Base-by-base conservation (phyloP, 2,113 vertebrate species). In the Harpagus bidentatus region DNA sequence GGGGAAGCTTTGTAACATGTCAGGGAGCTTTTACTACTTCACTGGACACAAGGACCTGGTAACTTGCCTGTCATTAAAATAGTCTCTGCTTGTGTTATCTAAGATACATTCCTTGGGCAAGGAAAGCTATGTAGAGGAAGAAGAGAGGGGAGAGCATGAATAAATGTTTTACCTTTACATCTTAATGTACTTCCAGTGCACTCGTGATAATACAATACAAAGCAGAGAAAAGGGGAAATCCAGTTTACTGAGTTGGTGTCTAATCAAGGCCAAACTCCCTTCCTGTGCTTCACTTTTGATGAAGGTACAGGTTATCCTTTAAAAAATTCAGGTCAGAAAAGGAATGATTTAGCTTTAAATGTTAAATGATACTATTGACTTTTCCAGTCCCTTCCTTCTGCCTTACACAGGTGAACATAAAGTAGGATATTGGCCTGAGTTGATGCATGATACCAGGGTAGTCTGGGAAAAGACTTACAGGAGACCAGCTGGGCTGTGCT, bases 401-500 rank as follows among this genome's bases (percentile, higher is more conserved):
- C 36, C 28, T 40, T 42, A 34, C 2, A 12, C 7, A 78, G 14
- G 36, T 69, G 42, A 86, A 29, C 10, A 13, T 22, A 13, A 34
- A 67, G 22, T 22, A 42, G 12, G 42, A 40, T 63, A 16, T 42
- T 69, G 52, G 55, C 34, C 36, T 65, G 43, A 61, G 43, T 23
- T 78, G 19, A 29, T 42, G 62, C 14, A 56, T 16, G 45, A 6
- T 67, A 53, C 10, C 7, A 21, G 52, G 36, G 14, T 14, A 48
- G 50, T 34, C 6, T 65, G 26, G 29, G 34, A 48, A 78, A 61
- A 81, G 47, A 36, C 5, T 77, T 84, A 7, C 9, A 52, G 56
- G 23, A 86, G 28, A 9, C 12, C 5, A 45, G 0, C 6, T 0
- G 0, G 18, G 3, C 32, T 42, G 16, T 59, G 17, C 22, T 78